Evolutionary conservation across 2,888 invertebrate genomes (phyloP).

Genomic region (Diachrysia chrysitis): DNA sequence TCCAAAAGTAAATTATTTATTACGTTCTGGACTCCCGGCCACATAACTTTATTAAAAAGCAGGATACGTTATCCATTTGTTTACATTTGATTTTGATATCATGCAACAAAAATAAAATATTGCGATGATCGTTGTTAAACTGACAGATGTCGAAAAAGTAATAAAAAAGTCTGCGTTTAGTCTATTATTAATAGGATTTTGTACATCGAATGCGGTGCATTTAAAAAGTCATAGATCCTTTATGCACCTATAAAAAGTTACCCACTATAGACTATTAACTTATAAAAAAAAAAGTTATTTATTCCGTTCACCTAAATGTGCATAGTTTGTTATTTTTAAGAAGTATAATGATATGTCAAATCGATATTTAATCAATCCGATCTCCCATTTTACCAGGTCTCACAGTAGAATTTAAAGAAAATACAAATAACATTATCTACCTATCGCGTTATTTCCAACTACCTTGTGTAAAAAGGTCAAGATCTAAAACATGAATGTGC

Average conservation of each 20-base stretch:
- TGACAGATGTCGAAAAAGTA: constrained; percentile 13
- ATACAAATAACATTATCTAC: too few relatives aligned
- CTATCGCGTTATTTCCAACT: too few relatives aligned
- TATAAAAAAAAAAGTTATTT: too few relatives aligned
- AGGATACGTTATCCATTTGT: constrained; percentile 16
- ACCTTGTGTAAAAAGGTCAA: too few relatives aligned
- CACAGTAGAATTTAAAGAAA: too few relatives aligned
- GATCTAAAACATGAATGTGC: too few relatives aligned
- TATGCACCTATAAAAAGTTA: not conserved
- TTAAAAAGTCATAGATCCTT: not conserved
- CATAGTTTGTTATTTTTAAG: too few relatives aligned
- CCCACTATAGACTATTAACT: too few relatives aligned
- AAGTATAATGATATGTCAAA: too few relatives aligned
- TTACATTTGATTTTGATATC: constrained; percentile 30
- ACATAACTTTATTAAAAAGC: constrained; percentile 54
- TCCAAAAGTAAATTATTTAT: constrained; percentile 60
- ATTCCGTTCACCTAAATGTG: too few relatives aligned
- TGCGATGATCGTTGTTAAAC: constrained; percentile 8
- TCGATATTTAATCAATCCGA: too few relatives aligned
- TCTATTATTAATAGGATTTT: constrained; percentile 7
- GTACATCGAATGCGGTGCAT: not conserved
- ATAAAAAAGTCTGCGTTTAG: constrained; percentile 13
- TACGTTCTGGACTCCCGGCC: constrained; percentile 52
- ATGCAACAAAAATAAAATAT: constrained; percentile 6
- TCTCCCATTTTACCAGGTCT: too few relatives aligned